phyloP scores from a whole-genome alignment of 1,140 invertebrate genomes.

The Aplysia californica region DNA sequence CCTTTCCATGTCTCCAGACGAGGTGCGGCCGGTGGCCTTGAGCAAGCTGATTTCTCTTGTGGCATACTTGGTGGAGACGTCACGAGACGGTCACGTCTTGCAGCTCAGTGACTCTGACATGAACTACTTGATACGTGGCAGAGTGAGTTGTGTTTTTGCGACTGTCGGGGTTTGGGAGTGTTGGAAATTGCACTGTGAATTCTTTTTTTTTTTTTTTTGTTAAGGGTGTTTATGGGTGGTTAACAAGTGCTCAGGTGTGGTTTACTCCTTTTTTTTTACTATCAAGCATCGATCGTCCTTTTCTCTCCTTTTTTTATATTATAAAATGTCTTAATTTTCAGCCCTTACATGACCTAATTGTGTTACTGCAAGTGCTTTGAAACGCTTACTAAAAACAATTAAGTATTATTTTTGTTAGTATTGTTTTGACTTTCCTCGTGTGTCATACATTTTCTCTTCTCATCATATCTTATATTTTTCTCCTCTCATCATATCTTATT shows the following conservation, averaged over 20 bases:
- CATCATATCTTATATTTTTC: too few relatives aligned
- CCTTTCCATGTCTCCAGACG: conserved; percentile 75
- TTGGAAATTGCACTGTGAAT: too few relatives aligned
- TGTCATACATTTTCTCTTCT: too few relatives aligned
- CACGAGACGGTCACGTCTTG: conserved; percentile 68
- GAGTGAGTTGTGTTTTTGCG: conserved; percentile 1
- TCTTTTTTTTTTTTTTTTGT: background rate
- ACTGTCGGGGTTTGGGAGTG: background rate
- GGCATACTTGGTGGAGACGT: conserved; percentile 87
- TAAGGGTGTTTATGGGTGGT: background rate
- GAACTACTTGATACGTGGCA: conserved; percentile 25
- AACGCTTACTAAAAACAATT: too few relatives aligned
- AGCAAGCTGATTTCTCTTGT: conserved; percentile 96
- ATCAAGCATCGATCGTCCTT: too few relatives aligned
- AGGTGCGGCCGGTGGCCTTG: conserved; percentile 87
- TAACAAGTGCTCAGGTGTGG: background rate
- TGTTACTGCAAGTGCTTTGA: too few relatives aligned
- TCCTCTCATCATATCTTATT: too few relatives aligned
- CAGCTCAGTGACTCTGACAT: conserved; percentile 28
- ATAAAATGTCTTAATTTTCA: too few relatives aligned
- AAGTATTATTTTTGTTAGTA: too few relatives aligned
- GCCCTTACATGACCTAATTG: too few relatives aligned
- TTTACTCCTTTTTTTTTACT: too few relatives aligned
- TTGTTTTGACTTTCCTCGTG: background rate
- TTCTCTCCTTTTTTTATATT: too few relatives aligned